Conservation (phyloP, 2,113 vertebrate species). For the Odocoileus hemionus region DNA sequence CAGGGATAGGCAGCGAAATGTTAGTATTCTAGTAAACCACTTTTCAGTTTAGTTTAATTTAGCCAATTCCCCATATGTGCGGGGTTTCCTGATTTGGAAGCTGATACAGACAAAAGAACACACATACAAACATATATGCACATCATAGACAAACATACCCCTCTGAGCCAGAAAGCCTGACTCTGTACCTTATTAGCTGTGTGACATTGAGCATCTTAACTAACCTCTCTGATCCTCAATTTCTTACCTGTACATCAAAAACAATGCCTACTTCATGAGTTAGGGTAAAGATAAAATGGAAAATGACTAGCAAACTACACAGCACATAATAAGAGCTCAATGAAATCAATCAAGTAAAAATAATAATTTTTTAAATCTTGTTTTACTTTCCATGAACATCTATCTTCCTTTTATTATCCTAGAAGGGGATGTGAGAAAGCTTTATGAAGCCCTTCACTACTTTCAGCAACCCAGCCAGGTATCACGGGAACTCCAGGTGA, state of each 20-base stretch:
- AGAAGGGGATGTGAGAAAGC: not conserved
- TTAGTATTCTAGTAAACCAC: not conserved
- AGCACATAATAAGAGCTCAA: not conserved
- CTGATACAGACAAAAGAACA: not conserved
- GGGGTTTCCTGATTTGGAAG: not conserved
- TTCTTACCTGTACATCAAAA: not conserved
- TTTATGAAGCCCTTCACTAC: not conserved
- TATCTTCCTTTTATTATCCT: not conserved
- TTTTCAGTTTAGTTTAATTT: not conserved
- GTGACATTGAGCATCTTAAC: not conserved
- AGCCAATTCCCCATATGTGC: not conserved
- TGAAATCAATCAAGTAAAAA: not conserved
- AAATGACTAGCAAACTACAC: not conserved
- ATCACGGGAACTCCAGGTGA: not conserved
- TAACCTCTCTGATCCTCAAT: not conserved
- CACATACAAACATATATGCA: not conserved
- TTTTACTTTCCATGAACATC: not conserved
- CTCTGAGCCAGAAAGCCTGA: not conserved
- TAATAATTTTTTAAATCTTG: not conserved
- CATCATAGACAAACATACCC: not conserved
- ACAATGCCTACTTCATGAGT: not conserved
- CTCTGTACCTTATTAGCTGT: not conserved
- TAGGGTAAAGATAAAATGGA: not conserved
- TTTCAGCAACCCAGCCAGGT: not conserved
- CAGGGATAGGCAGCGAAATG: not conserved